Evolutionary conservation across 2,888 invertebrate genomes (phyloP).

Genomic region (Spodoptera picta): DNA sequence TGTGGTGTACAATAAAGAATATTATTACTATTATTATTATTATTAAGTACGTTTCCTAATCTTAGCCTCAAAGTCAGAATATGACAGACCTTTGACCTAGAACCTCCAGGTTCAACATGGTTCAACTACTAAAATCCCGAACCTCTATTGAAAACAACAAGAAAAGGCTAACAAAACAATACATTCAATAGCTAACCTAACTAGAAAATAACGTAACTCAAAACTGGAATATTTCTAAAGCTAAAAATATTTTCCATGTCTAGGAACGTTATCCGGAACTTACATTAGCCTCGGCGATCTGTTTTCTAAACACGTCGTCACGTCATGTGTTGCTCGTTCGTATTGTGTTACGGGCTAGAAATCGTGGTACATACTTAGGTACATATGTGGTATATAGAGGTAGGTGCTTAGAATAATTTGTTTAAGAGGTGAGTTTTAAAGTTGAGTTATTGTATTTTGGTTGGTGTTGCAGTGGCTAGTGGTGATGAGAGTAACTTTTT

Average conservation of each 20-base stretch:
- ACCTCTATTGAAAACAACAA: too few relatives aligned
- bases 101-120: too few relatives aligned
- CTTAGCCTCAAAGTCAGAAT: not conserved
- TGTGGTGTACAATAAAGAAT: too few relatives aligned
- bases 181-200: too few relatives aligned
- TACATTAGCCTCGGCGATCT: slow-evolving; percentile 41
- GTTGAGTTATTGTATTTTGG: not conserved
- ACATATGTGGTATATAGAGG: not conserved
- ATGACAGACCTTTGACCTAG: too few relatives aligned
- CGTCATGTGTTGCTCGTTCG: slow-evolving; percentile 24
- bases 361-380: slow-evolving; percentile 14
- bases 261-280: slow-evolving; percentile 31
- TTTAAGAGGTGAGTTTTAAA: not conserved
- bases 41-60: too few relatives aligned
- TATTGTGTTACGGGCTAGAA: slow-evolving; percentile 30
- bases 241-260: slow-evolving; percentile 2
- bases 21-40: too few relatives aligned
- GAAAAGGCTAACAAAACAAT: too few relatives aligned
- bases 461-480: too few relatives aligned
- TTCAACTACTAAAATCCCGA: too few relatives aligned
- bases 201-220: not conserved
- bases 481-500: too few relatives aligned
- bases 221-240: slow-evolving; percentile 5
- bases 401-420: slow-evolving; percentile 12
- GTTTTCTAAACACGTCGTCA: slow-evolving; percentile 36